Evolutionary conservation across 2,888 invertebrate genomes (phyloP), one percentile per base, ranked within the genome.

Genomic region (Belgica antarctica): DNA sequence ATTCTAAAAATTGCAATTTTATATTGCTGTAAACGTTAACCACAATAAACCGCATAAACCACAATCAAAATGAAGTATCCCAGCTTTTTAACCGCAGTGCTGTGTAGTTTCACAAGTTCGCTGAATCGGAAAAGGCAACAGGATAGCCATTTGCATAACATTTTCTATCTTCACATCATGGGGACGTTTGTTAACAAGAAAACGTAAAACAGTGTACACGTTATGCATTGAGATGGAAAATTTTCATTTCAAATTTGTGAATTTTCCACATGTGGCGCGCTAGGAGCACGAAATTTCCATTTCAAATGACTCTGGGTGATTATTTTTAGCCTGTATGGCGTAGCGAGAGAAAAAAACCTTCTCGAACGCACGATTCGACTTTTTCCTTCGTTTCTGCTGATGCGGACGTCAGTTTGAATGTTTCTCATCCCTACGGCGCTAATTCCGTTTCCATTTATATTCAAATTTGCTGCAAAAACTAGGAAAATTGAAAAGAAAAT

Each of bases 241-340:
- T 52, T 17, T 52, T n/a, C 52, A 52, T 22, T 52, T 52, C 17
- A 52, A 52, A 52, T 52, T 52, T 52, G 12, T 52, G 52, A 52
- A 22, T 17, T 52, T 52, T 22, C 22, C 52, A 52, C 52, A 52
- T 52, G 52, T 52, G 52, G 17, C 22, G 52, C 22, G 3, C 17
- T n/a, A 10, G 7, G 22, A 52, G 17, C 5, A n/a, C 2, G 22
- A 52, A 52, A 52, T 52, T 52, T 52, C 52, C 52, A 52, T 52
- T 17, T 52, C 22, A 17, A 52, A 52, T 52, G 52, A 52, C 52
- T 52, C 22, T 7, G 17, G 22, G 52, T 52, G 52, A 52, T 52
- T 52, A 52, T 52, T 52, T 52, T 41, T 41, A 41, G 41, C n/a
- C n/a, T n/a, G n/a, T n/a, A n/a, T n/a, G n/a, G n/a, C n/a, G n/a